Evolutionary conservation across 2,888 invertebrate species (phyloP).

Genomic region (Pycnomerus fuliginosus): DNA sequence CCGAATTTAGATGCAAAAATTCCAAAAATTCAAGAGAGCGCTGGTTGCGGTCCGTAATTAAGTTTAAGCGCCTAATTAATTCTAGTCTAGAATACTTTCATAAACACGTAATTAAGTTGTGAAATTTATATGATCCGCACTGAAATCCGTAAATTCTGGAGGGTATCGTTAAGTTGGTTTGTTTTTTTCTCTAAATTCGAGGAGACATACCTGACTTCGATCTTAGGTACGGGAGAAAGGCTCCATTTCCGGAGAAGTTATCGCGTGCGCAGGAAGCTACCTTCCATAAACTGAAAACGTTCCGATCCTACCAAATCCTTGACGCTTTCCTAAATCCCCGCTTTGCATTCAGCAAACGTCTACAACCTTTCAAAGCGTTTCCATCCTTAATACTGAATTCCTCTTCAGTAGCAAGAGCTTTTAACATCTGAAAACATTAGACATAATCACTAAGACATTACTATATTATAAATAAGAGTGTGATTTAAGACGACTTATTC

Average conservation of each 20-base stretch:
- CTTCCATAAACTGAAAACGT: slow-evolving; percentile 49
- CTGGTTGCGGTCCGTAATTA: neutral
- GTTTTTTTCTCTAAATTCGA: slow-evolving; percentile 23
- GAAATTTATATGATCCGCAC: slow-evolving; percentile 20
- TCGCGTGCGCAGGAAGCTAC: slow-evolving; percentile 47
- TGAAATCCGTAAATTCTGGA: slow-evolving; percentile 35
- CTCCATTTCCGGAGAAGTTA: slow-evolving; percentile 39
- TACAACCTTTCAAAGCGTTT: slow-evolving; percentile 34
- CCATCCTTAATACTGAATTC: slow-evolving; percentile 18
- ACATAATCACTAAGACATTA: slow-evolving; percentile 21
- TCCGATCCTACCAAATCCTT: slow-evolving; percentile 49
- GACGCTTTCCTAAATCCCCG: slow-evolving; percentile 47
- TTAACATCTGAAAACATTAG: slow-evolving; percentile 25
- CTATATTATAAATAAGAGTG: slow-evolving; percentile 20
- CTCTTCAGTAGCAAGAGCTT: slow-evolving; percentile 19
- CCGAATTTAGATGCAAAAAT: slow-evolving; percentile 4
- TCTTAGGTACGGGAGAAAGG: slow-evolving; percentile 26
- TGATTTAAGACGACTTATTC: slow-evolving; percentile 16
- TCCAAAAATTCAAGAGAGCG: too few species aligned
- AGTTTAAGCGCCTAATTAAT: slow-evolving; percentile 2
- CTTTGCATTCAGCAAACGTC: slow-evolving; percentile 50
- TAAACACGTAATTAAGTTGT: slow-evolving; percentile 13
- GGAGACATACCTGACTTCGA: slow-evolving; percentile 27
- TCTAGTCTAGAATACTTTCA: slow-evolving; percentile 1
- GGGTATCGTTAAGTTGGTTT: slow-evolving; percentile 17